phyloP scores from a whole-genome alignment of 1,140 invertebrate species.

The Neodiprion pinetum region DNA sequence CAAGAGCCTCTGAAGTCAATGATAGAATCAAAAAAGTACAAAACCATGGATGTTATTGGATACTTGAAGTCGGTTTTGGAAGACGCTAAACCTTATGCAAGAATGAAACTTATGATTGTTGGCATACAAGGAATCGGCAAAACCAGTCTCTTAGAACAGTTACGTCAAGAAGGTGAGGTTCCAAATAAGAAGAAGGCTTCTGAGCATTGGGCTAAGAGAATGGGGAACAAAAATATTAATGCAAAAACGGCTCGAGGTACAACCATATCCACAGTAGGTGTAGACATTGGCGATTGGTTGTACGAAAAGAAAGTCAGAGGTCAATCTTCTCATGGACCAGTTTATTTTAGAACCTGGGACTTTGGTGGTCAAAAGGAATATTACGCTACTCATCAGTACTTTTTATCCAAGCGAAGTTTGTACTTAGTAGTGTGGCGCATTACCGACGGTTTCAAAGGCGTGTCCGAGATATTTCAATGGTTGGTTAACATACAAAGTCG shows the following conservation, averaged over 20 bases:
- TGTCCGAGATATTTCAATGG: constrained; percentile 93
- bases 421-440: constrained; percentile 97
- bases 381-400: constrained; percentile 98
- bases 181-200: constrained; percentile 76
- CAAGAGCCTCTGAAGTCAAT: constrained; percentile 92
- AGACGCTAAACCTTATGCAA: constrained; percentile 91
- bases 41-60: constrained; percentile 96
- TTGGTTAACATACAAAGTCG: constrained; percentile 93
- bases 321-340: constrained; percentile 80
- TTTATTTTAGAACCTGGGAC: constrained; percentile 99
- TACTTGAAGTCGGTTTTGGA: constrained; percentile 91
- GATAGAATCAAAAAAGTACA: constrained; percentile 91
- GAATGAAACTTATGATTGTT: constrained; percentile 98
- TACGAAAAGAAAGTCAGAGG: constrained; percentile 83
- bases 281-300: constrained; percentile 95
- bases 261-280: constrained; percentile 95
- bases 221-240: constrained; percentile 87
- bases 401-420: constrained; percentile 92
- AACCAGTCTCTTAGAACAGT: constrained; percentile 88
- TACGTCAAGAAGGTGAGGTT: constrained; percentile 85
- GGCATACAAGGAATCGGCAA: constrained; percentile 85
- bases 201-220: constrained; percentile 93
- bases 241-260: constrained; percentile 76
- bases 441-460: constrained; percentile 89
- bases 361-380: constrained; percentile 98